Conservation (phyloP, 2,888 invertebrate genomes). For the Ctenicera cuprea region DNA sequence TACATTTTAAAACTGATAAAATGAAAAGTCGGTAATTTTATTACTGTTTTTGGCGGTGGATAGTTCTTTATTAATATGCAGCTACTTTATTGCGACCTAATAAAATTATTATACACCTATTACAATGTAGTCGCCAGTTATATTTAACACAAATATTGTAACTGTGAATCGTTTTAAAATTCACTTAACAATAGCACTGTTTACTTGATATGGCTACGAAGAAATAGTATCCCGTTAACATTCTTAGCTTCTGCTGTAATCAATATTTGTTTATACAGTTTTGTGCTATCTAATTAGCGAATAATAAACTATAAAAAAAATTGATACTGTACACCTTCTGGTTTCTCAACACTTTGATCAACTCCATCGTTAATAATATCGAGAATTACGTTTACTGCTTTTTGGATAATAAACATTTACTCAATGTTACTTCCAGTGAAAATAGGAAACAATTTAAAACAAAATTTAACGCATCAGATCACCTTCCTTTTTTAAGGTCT, state of each 20-base stretch:
- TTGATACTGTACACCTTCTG: no score
- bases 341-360: no score
- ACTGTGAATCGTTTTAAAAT: constrained; percentile 49
- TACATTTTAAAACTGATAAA: no score
- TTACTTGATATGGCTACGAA: constrained; percentile 42
- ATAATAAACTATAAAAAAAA: constrained; percentile 4
- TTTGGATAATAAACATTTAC: no score
- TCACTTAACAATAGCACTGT: constrained; percentile 39
- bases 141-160: constrained; percentile 25
- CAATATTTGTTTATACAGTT: constrained; percentile 8
- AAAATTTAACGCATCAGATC: no score
- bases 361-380: no score
- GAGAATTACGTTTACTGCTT: no score
- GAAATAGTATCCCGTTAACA: constrained; percentile 45
- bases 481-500: no score
- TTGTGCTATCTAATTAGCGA: constrained; percentile 3
- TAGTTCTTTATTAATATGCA: not conserved
- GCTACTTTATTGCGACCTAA: not conserved
- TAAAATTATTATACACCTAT: not conserved
- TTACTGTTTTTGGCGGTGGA: not conserved
- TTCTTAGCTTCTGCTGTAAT: constrained; percentile 36
- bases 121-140: not conserved
- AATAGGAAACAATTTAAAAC: no score
- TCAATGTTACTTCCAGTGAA: no score
- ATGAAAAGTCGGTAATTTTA: no score